Conservation (phyloP, 2,888 invertebrate genomes). For the Clistopyga incitator region DNA sequence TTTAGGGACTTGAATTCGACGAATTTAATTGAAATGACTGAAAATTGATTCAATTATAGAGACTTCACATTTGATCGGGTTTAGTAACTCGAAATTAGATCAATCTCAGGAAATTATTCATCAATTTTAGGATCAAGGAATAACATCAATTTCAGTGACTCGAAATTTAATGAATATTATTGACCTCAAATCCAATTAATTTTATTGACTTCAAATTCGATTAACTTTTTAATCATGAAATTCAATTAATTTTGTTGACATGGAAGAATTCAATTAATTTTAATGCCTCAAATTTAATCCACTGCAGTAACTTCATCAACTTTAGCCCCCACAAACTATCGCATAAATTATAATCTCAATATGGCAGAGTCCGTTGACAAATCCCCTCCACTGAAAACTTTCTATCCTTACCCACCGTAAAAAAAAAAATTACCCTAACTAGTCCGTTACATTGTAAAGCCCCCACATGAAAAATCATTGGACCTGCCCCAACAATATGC, state of each 20-base stretch:
- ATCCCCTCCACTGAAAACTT: neutral
- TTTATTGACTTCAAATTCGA: neutral
- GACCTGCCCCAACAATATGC: constrained; percentile 21
- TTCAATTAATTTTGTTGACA: neutral
- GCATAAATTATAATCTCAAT: too few relatives aligned
- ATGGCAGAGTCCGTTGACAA: too few relatives aligned
- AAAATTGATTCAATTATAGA: neutral
- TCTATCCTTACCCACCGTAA: constrained; percentile 1
- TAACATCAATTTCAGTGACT: neutral
- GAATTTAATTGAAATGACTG: neutral
- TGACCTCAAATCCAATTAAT: neutral
- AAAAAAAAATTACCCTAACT: constrained; percentile 24
- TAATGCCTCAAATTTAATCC: neutral
- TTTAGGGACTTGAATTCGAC: neutral
- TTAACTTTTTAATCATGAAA: too few relatives aligned
- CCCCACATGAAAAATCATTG: constrained; percentile 40
- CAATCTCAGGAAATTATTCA: neutral
- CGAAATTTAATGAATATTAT: neutral
- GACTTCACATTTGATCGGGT: neutral
- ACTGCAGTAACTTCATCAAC: neutral
- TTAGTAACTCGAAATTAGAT: neutral
- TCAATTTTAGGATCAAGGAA: too few relatives aligned
- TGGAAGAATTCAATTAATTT: neutral
- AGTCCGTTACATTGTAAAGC: constrained; percentile 14
- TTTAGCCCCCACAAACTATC: neutral